These are phyloP conservation scores for Encarsia formosa DNA, from an alignment of 2,888 invertebrate genomes.

Conservation along the genomic window DNA sequence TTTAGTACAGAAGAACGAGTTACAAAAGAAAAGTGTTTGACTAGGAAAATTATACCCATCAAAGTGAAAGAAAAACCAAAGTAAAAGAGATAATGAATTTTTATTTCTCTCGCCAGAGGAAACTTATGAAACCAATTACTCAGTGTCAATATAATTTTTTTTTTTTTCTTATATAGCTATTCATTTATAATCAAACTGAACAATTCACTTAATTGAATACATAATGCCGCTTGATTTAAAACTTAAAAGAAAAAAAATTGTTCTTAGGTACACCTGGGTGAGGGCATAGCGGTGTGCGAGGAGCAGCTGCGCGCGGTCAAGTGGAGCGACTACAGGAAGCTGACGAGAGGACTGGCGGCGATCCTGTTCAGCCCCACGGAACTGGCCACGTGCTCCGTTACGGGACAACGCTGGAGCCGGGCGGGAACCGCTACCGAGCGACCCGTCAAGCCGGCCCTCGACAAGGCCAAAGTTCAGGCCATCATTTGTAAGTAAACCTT, in stretches of 20 bases:
- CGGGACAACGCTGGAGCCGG: conserved; percentile 72
- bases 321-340: conserved; percentile 71
- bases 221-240: too few species aligned
- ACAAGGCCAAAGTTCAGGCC: conserved; percentile 69
- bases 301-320: conserved; percentile 68
- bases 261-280: conserved; percentile 65
- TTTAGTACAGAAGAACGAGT: too few species aligned
- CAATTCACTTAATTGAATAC: too few species aligned
- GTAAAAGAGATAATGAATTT: too few species aligned
- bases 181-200: too few species aligned
- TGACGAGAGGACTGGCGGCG: conserved; percentile 70
- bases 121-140: too few species aligned
- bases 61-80: too few species aligned
- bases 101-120: not conserved
- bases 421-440: conserved; percentile 66
- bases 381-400: conserved; percentile 70
- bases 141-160: not conserved
- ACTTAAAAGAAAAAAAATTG: not conserved
- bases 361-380: conserved; percentile 71
- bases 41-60: too few species aligned
- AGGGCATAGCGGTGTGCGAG: conserved; percentile 70
- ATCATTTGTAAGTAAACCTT: conserved; percentile 63
- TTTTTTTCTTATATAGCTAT: too few species aligned
- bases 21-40: too few species aligned
- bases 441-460: conserved; percentile 71